Base-by-base conservation (phyloP, 1,140 invertebrate genomes). In the Lepidotrigona ventralis region DNA sequence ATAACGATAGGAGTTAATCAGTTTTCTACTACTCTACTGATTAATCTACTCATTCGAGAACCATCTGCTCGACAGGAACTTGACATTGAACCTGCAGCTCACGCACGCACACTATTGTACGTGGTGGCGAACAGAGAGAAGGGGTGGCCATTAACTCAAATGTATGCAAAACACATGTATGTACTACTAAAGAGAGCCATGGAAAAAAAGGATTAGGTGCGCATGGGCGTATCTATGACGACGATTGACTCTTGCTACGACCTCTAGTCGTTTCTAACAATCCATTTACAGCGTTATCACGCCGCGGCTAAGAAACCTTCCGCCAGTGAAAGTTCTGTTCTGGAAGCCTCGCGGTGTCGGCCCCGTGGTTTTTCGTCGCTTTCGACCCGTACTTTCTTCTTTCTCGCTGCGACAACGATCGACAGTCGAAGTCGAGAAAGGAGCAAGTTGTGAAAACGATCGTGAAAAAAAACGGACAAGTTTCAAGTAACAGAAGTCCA, bases 71-170 rank as follows among this genome's bases (percentile, higher is more conserved):
- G 33, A 60, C 21, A 53, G 66, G 51, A 86, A 88, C 86, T 89
- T 90, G 89, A 90, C 90, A 90, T 90, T 90, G 88, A 90, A 89
- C 83, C 54, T 68, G 53, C 46, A 68, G 54, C 60, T 66, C 17
- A 51, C 26, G 26, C 11, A 79, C 74, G 63, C 54, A 63, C 63
- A 79, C n/a, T 46, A 14, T 3, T 54, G 51, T 23, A 66, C 33
- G 2, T 56, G 53, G n/a, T 26, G 2, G 39, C 60, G 4, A 54
- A 53, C 17, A 19, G 33, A 17, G 33, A 17, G 15, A 64, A 33
- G 23, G 26, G 19, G 33, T 64, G 58, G 14, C 23, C 51, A 83
- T 85, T 88, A 88, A 70, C 29, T 58, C 63, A 21, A 39, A 68
- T 66, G 26, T 70, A 88, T 88, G 86, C 77, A 85, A 78, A 86